Base-by-base conservation (phyloP, 2,113 vertebrate species). In the Catharus minimus region DNA sequence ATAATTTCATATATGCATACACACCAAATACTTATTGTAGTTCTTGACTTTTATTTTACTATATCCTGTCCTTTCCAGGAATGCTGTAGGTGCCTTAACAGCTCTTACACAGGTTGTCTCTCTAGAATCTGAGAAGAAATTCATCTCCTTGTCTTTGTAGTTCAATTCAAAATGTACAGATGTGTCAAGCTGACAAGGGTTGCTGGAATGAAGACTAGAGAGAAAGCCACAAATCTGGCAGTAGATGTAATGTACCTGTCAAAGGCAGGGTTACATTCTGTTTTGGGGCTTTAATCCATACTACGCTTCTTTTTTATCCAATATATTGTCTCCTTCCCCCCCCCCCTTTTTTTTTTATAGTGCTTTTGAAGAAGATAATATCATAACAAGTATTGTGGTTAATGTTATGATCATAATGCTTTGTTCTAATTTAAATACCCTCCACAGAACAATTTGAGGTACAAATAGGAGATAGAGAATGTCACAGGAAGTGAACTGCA, bases 91-190 rank as follows among this genome's bases (percentile, higher is more conserved):
- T 93, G 67, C 73, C 84, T 46, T 93, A 77, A 82, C 75, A 91
- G 62, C 46, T 73, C 52, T 64, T 82, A 30, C 44, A 75, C 53
- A 90, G 85, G 50, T 77, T 91, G 26, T n/a, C 7, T 74, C 30
- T 58, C 33, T 30, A 65, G 91, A 76, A 82, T 85, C 79, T 86
- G 62, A 92, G 71, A 73, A 90, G 79, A 93, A 82, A 84, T 15
- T 74, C 72, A 8, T 71, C 68, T 89, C 68, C 73, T 38, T 82
- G 5, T 84, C 57, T 84, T 27, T 76, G 32, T 33, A 76, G 41
- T 82, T 92, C 52, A 66, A 1, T 53, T 71, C 11, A 67, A 67
- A 86, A 64, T 14, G 22, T 67, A 56, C 24, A 39, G 17, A 39
- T 84, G 53, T 86, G 61, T 75, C 74, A 82, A 78, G 33, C 32